Conservation (phyloP, 2,797 vertebrate genomes). For the Pseudocheirus occidentalis region DNA sequence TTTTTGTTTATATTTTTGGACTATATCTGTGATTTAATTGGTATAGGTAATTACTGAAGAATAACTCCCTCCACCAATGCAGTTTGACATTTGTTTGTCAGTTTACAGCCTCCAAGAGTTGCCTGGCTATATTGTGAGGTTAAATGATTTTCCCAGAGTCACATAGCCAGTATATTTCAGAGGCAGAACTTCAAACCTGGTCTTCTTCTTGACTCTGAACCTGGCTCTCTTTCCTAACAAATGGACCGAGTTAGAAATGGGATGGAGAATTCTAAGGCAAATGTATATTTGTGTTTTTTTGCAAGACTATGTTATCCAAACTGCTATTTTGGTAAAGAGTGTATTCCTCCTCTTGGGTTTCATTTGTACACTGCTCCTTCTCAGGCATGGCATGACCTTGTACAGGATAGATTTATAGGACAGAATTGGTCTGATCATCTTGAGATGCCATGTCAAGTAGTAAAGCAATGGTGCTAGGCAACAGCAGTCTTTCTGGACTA, state of each 20-base stretch:
- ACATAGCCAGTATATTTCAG: not conserved
- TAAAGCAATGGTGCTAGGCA: not conserved
- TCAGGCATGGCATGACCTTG: not conserved
- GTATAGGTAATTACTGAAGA: not conserved
- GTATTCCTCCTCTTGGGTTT: not conserved
- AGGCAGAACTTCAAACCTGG: not conserved
- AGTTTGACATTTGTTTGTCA: not conserved
- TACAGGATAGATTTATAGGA: not conserved
- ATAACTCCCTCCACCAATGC: not conserved
- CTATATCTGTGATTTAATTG: not conserved
- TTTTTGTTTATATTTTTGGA: not conserved
- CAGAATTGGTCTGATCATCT: not conserved
- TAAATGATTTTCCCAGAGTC: not conserved
- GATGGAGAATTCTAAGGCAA: not conserved
- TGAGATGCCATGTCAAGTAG: not conserved
- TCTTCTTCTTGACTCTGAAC: not conserved
- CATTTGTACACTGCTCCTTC: not conserved
- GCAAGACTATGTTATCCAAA: accelerated
- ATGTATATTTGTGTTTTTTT: not conserved
- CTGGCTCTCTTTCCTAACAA: not conserved
- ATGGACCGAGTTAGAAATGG: not conserved
- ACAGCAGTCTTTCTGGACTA: not conserved
- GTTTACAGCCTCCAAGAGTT: not conserved
- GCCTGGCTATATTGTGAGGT: not conserved
- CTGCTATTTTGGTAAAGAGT: not conserved